Evolutionary conservation across 2,797 vertebrate genomes (phyloP).

Genomic region (Hippoglossus hippoglossus): DNA sequence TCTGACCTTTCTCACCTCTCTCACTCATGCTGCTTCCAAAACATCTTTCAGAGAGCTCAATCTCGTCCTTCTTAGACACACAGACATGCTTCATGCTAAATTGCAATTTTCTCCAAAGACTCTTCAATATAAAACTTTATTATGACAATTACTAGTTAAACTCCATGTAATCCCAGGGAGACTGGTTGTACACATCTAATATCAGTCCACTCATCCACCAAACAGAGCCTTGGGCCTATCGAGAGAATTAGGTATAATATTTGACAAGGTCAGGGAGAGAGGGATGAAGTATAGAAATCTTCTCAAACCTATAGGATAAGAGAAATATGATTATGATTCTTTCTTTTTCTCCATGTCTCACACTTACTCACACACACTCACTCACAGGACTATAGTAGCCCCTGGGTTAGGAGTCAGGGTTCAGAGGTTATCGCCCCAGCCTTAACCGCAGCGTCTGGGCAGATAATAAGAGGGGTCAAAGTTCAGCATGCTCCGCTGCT

Average conservation of each 20-base stretch:
- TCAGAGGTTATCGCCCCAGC: constrained; percentile 83
- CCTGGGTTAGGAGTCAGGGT: constrained; percentile 80
- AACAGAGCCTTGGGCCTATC: constrained; percentile 19
- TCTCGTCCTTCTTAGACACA: constrained; percentile 12
- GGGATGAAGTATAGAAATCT: constrained; percentile 39
- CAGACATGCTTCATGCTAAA: constrained; percentile 1
- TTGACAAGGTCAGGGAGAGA: constrained; percentile 30
- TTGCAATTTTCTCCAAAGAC: constrained; percentile 48
- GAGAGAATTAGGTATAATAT: constrained; percentile 30
- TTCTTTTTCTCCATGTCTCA: constrained; percentile 32
- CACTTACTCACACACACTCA: constrained; percentile 36
- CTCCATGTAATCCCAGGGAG: constrained; percentile 37
- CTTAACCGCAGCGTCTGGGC: constrained; percentile 74
- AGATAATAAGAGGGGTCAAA: constrained; percentile 85
- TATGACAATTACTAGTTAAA: constrained; percentile 42
- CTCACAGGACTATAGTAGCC: constrained; percentile 35
- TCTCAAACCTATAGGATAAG: constrained; percentile 21
- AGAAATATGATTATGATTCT: constrained; percentile 30
- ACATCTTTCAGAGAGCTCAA: not conserved
- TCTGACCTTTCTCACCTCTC: not conserved
- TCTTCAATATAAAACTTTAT: constrained; percentile 52
- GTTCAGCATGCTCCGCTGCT: constrained; percentile 77
- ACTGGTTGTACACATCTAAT: constrained; percentile 31
- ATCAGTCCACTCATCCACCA: constrained; percentile 31
- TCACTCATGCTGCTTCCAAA: not conserved